Evolutionary conservation across 2,797 vertebrate species (phyloP), one percentile per base, ranked within the genome.

Genomic region (Ctenopoma multispine): DNA sequence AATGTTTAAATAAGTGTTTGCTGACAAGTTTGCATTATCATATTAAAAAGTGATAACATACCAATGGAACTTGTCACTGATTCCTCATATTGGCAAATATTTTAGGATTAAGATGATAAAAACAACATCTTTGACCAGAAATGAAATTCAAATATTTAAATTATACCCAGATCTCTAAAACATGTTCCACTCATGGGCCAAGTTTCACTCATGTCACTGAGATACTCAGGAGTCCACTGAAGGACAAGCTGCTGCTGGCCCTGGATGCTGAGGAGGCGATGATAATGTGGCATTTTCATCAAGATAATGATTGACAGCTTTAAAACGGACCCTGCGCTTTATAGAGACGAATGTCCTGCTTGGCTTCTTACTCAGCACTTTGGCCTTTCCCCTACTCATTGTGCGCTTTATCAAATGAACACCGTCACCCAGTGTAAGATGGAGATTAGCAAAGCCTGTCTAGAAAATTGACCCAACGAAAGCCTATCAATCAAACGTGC

Each of bases 231-330:
- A 90, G 83, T 89, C 85, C 85, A 90, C 68, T 86, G 90, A 95
- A 95, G 91, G 89, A 93, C 90, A 81, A 53, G 38, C 50, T 84
- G 12, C 71, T 81, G 63, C 85, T 85, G 87, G 76, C 92, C 90
- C 86, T 89, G 92, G 88, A 59, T 80, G 86, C 82, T 80, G 77
- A 87, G 83, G 79, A 74, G 72, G 80, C 79, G 87, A 75, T 91
- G 87, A 63, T 85, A 78, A 76, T 72, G 73, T 82, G 81, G 66
- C 68, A 88, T 91, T 89, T 90, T 95, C 92, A 95, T 95, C 92
- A 93, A 89, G 88, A 89, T 94, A 94, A 94, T 94, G 94, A 96
- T 82, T 86, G 87, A 96, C 94, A 89, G 87, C 91, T 94, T 94
- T 95, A 94, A 94, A 95, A 93, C 81, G 81, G 88, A 82, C 80